Percentiles rank a stretch among this genome's conserved stretches.
These are phyloP conservation scores for Eilema sororculum DNA, from an alignment of 2,888 invertebrate genomes.

Conservation along the genomic window DNA sequence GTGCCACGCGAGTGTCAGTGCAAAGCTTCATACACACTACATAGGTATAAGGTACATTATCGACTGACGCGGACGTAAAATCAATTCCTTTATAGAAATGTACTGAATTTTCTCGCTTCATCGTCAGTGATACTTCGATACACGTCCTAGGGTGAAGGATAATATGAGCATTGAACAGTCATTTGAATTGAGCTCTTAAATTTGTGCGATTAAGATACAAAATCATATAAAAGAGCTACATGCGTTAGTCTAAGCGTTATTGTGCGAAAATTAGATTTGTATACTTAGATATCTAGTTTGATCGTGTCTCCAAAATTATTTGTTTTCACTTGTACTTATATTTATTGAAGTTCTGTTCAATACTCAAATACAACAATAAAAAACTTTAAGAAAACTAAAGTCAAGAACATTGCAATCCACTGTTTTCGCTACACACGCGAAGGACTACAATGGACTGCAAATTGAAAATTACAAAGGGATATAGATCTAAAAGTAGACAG, in stretches of 20 bases:
- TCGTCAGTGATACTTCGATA: constrained; percentile 42
- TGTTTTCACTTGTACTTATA: constrained; percentile 10
- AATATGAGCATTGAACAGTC: constrained; percentile 23
- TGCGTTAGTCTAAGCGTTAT: constrained; percentile 18
- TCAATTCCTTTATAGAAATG: constrained; percentile 66
- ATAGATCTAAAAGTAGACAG: neutral
- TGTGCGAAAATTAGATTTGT: constrained; percentile 24
- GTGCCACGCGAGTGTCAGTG: constrained; percentile 70
- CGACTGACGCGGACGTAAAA: constrained; percentile 56
- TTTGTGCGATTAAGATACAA: constrained; percentile 24
- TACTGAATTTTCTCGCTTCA: constrained; percentile 47
- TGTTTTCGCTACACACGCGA: neutral
- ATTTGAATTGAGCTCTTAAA: constrained; percentile 20
- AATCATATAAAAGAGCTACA: constrained; percentile 25
- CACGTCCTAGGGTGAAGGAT: constrained; percentile 29
- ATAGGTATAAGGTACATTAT: constrained; percentile 48
- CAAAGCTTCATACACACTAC: constrained; percentile 62
- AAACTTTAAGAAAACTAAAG: neutral
- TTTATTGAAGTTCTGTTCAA: constrained; percentile 9
- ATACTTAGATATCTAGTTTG: constrained; percentile 25
- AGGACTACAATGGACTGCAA: neutral
- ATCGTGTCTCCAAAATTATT: constrained; percentile 10
- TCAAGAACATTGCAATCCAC: neutral
- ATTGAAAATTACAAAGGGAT: neutral
- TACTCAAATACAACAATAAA: constrained; percentile 5